These are phyloP conservation scores for Amblyornis subalaris DNA, from an alignment of 2,113 vertebrate species.

Conservation along the genomic window DNA sequence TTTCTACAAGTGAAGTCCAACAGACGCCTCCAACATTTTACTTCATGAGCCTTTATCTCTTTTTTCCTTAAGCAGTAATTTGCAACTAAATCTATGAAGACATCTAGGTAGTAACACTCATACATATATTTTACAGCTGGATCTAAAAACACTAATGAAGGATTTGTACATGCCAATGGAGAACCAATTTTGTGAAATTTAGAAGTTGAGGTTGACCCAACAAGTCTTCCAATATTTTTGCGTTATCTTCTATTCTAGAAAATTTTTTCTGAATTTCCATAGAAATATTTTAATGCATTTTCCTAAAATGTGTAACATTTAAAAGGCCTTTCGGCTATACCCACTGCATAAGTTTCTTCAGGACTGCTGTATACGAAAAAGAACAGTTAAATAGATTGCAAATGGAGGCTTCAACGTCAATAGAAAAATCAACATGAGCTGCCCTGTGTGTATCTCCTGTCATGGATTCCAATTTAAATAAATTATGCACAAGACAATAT, in stretches of 20 bases:
- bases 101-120: neutral
- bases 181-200: neutral
- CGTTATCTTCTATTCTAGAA: neutral
- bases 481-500: neutral
- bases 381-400: neutral
- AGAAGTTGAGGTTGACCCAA: neutral
- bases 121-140: neutral
- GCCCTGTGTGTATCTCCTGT: neutral
- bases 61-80: neutral
- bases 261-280: neutral
- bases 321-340: neutral
- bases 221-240: neutral
- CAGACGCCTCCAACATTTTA: neutral
- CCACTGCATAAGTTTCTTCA: neutral
- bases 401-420: slow-evolving; percentile 10
- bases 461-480: neutral
- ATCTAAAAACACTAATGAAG: neutral
- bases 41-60: neutral
- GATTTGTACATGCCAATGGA: neutral
- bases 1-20: neutral
- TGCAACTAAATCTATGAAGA: neutral
- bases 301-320: neutral
- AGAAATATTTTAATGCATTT: neutral
- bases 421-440: slow-evolving; percentile 16
- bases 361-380: neutral